phyloP scores from a whole-genome alignment of 2,113 vertebrate species.

The Cnemophilus loriae region DNA sequence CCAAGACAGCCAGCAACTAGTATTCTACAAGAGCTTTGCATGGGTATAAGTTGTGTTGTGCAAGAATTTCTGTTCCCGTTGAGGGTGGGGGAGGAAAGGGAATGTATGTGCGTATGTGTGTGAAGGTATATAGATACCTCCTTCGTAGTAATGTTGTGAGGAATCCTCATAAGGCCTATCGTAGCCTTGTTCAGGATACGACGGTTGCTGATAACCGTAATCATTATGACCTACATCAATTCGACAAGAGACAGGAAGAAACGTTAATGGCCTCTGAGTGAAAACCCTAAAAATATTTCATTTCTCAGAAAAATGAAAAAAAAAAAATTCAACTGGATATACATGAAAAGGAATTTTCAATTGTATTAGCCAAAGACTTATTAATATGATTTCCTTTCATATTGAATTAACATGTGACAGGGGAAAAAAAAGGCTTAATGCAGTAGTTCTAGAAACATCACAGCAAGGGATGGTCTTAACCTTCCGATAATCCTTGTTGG shows the following conservation, averaged over 20 bases:
- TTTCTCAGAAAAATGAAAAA: constrained; percentile 76
- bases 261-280: constrained; percentile 84
- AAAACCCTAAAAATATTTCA: constrained; percentile 77
- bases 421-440: constrained; percentile 57
- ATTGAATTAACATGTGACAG: constrained; percentile 66
- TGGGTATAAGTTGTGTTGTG: constrained; percentile 69
- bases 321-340: constrained; percentile 72
- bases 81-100: constrained; percentile 63
- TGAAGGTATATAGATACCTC: constrained; percentile 91
- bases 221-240: constrained; percentile 91
- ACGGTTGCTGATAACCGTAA: constrained; percentile 90
- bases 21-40: constrained; percentile 74
- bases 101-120: constrained; percentile 70
- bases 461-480: constrained; percentile 63
- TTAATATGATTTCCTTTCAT: constrained; percentile 70
- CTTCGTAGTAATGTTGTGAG: constrained; percentile 90
- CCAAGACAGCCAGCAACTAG: constrained; percentile 75
- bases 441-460: constrained; percentile 70
- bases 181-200: constrained; percentile 90
- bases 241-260: constrained; percentile 90
- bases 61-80: constrained; percentile 55
- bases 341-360: constrained; percentile 74
- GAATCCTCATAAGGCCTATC: constrained; percentile 90
- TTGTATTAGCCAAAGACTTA: constrained; percentile 74
- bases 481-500: constrained; percentile 56